Conservation (phyloP, 1,140 invertebrate species). For the Drosophila trapezifrons region DNA sequence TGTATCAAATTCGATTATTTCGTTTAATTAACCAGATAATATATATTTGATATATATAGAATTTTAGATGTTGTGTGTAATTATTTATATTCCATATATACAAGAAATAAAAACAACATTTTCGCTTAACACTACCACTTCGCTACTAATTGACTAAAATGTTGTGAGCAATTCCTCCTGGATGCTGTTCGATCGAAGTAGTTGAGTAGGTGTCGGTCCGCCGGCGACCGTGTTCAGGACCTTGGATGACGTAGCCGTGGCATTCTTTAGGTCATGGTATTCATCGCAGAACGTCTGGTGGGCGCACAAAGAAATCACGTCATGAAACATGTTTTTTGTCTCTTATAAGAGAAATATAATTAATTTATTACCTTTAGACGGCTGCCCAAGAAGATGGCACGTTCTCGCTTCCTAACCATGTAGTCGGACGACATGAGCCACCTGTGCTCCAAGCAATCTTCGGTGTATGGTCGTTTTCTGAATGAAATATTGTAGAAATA, state of each 20-base stretch:
- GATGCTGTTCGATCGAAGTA: conserved; percentile 91
- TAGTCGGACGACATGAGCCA: conserved; percentile 96
- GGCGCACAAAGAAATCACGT: conserved; percentile 5
- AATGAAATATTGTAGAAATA: conserved; percentile 41
- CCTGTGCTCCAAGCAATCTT: conserved; percentile 97
- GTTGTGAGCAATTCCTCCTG: conserved; percentile 90
- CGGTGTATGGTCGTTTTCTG: conserved; percentile 95
- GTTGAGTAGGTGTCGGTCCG: conserved; percentile 86
- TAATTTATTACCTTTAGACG: conserved; percentile 88
- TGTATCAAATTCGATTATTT: conserved; percentile 26
- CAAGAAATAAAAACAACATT: conserved; percentile 64
- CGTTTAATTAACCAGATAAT: conserved; percentile 52
- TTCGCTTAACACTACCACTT: conserved; percentile 54
- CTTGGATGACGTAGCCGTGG: conserved; percentile 86
- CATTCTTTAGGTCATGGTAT: conserved; percentile 88
- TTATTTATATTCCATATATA: conserved; percentile 60
- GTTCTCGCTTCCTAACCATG: conserved; percentile 96
- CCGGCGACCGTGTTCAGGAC: conserved; percentile 81
- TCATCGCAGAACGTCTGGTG: conserved; percentile 89
- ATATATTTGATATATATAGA: conserved; percentile 52
- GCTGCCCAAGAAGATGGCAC: conserved; percentile 93
- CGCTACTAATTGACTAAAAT: conserved; percentile 69
- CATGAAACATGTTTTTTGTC: conserved; percentile 11
- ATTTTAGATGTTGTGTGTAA: conserved; percentile 50
- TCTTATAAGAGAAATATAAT: background rate